Evolutionary conservation across 2,888 invertebrate genomes (phyloP).

Genomic region (Drosophila mettleri): DNA sequence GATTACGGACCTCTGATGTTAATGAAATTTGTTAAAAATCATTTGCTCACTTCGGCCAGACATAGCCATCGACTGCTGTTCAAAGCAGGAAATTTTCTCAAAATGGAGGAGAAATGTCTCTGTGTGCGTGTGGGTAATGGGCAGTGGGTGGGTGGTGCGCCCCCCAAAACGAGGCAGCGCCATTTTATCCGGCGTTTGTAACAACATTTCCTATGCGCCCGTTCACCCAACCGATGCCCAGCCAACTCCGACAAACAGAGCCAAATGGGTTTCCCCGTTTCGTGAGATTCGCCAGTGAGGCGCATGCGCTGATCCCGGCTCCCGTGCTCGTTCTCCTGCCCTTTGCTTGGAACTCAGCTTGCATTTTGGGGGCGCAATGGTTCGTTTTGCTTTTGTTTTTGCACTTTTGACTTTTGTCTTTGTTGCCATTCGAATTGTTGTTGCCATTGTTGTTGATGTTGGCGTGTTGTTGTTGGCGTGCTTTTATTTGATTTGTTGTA

Average conservation of each 20-base stretch:
- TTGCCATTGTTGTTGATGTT: slow-evolving; percentile 34
- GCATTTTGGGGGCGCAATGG: slow-evolving; percentile 60
- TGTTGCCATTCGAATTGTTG: slow-evolving; percentile 53
- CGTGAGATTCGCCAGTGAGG: slow-evolving; percentile 52
- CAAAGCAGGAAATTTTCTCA: slow-evolving; percentile 76
- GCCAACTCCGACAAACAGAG: slow-evolving; percentile 7
- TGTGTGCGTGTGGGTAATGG: slow-evolving; percentile 22
- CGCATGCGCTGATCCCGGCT: slow-evolving; percentile 53
- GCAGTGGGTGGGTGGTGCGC: slow-evolving; percentile 35
- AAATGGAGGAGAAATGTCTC: slow-evolving; percentile 67
- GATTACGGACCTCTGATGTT: slow-evolving; percentile 84
- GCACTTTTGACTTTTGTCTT: slow-evolving; percentile 78
- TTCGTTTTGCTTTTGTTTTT: slow-evolving; percentile 51
- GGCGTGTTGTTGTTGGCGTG: slow-evolving; percentile 44
- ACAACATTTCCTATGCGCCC: slow-evolving; percentile 33
- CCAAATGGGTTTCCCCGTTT: slow-evolving; percentile 53
- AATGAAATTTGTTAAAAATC: slow-evolving; percentile 82
- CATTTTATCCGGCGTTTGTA: slow-evolving; percentile 62
- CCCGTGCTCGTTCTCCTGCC: slow-evolving; percentile 8
- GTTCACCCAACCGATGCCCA: slow-evolving; percentile 12
- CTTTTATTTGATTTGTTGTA: slow-evolving; percentile 72
- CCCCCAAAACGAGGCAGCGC: slow-evolving; percentile 53
- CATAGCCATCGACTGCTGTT: slow-evolving; percentile 32
- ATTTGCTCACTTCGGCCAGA: slow-evolving; percentile 64
- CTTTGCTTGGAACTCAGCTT: slow-evolving; percentile 25